These are phyloP conservation scores for Phrynocephalus forsythii DNA, from an alignment of 2,797 vertebrate genomes.

Conservation along the genomic window DNA sequence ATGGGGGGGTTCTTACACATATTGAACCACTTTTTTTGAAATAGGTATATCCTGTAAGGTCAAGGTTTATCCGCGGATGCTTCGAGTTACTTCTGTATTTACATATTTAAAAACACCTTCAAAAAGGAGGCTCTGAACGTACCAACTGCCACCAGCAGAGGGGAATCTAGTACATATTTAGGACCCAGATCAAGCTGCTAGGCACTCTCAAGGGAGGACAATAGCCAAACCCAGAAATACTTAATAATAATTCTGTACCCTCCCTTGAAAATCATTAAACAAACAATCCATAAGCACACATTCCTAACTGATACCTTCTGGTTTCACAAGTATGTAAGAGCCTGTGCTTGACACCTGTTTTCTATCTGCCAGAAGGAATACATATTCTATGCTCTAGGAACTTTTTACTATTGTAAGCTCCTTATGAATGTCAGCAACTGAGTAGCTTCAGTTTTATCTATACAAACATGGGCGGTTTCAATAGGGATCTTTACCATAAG, in stretches of 20 bases:
- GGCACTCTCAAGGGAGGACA: neutral
- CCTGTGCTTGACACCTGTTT: neutral
- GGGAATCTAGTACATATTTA: neutral
- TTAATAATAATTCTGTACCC: neutral
- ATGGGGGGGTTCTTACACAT: too few species aligned
- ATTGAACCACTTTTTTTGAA: too few species aligned
- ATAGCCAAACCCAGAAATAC: neutral
- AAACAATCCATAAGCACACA: neutral
- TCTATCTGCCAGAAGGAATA: neutral
- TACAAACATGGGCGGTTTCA: neutral
- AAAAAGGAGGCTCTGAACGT: neutral
- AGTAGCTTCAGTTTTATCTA: neutral
- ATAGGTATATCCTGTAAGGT: neutral
- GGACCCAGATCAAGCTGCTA: neutral
- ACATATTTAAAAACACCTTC: neutral
- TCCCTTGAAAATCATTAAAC: neutral
- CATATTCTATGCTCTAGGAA: too few species aligned
- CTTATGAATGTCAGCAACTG: neutral
- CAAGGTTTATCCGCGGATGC: neutral
- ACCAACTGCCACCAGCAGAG: slow-evolving; percentile 12
- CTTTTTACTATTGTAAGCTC: neutral
- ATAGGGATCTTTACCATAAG: neutral
- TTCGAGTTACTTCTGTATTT: neutral
- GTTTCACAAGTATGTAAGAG: neutral
- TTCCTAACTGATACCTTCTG: slow-evolving; percentile 14